Conservation (phyloP, 2,113 vertebrate species). For the Rostratula benghalensis region DNA sequence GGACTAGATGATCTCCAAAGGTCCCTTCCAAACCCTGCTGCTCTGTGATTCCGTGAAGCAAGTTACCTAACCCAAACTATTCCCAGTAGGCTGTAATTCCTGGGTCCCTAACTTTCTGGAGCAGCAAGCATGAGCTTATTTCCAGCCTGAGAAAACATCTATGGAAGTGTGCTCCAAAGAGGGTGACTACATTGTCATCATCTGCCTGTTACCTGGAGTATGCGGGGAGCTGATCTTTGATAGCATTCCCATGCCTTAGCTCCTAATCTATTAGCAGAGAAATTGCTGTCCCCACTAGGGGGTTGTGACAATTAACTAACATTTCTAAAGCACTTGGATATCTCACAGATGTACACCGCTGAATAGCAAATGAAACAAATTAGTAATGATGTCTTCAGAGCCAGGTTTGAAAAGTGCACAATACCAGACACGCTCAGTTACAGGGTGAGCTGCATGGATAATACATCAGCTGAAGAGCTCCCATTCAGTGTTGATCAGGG, state of each 20-base stretch:
- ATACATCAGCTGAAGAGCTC: not conserved
- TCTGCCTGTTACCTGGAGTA: fast-evolving
- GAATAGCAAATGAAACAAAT: not conserved
- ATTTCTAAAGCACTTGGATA: not conserved
- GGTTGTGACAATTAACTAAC: not conserved
- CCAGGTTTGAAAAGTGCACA: fast-evolving
- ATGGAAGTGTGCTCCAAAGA: not conserved
- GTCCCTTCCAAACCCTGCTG: not conserved
- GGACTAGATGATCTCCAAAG: not conserved
- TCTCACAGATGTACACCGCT: not conserved
- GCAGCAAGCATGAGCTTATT: not conserved
- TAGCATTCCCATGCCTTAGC: not conserved
- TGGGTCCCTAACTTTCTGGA: not conserved
- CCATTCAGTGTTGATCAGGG: fast-evolving
- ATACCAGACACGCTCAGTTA: fast-evolving
- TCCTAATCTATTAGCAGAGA: not conserved
- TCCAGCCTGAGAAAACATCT: fast-evolving
- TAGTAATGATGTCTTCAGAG: not conserved
- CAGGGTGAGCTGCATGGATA: fast-evolving
- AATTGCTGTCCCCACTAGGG: not conserved
- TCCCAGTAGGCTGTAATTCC: not conserved
- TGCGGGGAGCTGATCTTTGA: not conserved
- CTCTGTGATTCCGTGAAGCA: not conserved
- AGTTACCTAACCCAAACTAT: not conserved
- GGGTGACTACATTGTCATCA: too few relatives aligned